These are phyloP conservation scores for Enteromius treurensis DNA, from an alignment of 2,797 vertebrate genomes.

Conservation along the genomic window DNA sequence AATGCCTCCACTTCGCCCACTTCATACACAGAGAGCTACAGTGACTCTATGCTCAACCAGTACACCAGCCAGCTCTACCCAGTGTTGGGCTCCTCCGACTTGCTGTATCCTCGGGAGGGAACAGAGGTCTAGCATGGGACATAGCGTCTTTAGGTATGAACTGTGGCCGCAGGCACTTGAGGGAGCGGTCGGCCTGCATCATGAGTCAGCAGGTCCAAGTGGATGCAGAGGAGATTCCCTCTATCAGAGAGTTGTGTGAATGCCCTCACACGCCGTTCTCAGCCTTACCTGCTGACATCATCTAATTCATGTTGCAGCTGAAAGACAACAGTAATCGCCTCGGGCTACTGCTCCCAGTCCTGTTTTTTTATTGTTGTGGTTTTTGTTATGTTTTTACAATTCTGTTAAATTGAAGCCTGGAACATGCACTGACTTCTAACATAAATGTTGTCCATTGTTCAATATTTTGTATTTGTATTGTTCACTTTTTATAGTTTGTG, in stretches of 20 bases:
- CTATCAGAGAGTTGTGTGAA: slow-evolving; percentile 44
- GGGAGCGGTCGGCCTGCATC: slow-evolving; percentile 27
- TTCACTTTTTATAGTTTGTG: slow-evolving; percentile 44
- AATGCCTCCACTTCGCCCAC: slow-evolving; percentile 69
- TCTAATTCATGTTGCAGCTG: slow-evolving; percentile 34
- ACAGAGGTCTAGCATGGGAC: slow-evolving; percentile 77
- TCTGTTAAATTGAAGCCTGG: slow-evolving; percentile 31
- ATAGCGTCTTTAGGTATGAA: background rate
- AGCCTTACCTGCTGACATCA: slow-evolving; percentile 45
- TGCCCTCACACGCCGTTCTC: slow-evolving; percentile 34
- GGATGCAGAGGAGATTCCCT: slow-evolving; percentile 1
- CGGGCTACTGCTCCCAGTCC: background rate
- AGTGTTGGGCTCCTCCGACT: slow-evolving; percentile 70
- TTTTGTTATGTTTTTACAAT: slow-evolving; percentile 24
- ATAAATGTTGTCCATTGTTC: slow-evolving; percentile 17
- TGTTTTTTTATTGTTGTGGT: slow-evolving; percentile 26
- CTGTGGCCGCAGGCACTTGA: slow-evolving; percentile 47
- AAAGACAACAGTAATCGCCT: slow-evolving; percentile 4
- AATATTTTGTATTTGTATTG: slow-evolving; percentile 49
- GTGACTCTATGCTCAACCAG: slow-evolving; percentile 79
- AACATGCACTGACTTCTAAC: slow-evolving; percentile 35
- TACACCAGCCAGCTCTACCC: slow-evolving; percentile 80
- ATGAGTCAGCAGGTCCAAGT: slow-evolving; percentile 42
- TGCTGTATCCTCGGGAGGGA: slow-evolving; percentile 80
- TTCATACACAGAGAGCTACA: slow-evolving; percentile 74